Percentiles rank a stretch among this genome's conserved stretches.
phyloP scores from a whole-genome alignment of 2,888 invertebrate species.

The Plutella xylostella region DNA sequence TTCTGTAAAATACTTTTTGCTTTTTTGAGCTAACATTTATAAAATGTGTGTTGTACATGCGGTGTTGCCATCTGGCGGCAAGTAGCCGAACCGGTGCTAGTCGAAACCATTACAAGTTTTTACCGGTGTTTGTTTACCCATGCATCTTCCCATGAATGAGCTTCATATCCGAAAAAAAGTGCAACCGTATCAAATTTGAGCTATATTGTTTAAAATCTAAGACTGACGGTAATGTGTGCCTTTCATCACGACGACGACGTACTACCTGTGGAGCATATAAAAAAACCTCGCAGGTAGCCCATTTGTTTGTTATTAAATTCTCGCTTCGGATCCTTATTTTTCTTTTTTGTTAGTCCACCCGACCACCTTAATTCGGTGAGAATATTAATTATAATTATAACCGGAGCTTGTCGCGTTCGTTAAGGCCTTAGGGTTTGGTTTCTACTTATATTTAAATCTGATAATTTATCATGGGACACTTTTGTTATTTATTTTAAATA shows the following conservation, averaged over 20 bases:
- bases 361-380: slow-evolving; percentile 66
- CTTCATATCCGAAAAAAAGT: slow-evolving; percentile 46
- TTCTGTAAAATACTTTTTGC: slow-evolving; percentile 13
- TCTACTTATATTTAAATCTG: slow-evolving; percentile 56
- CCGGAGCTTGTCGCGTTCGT: slow-evolving; percentile 59
- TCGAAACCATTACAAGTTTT: neutral
- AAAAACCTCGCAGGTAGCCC: slow-evolving; percentile 69
- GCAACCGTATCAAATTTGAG: slow-evolving; percentile 61
- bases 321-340: slow-evolving; percentile 53
- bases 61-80: slow-evolving; percentile 47
- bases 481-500: slow-evolving; percentile 24
- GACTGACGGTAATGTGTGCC: slow-evolving; percentile 61
- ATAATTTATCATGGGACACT: slow-evolving; percentile 67
- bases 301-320: slow-evolving; percentile 71
- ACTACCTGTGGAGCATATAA: slow-evolving; percentile 64
- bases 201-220: slow-evolving; percentile 63
- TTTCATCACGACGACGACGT: slow-evolving; percentile 49
- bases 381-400: slow-evolving; percentile 71
- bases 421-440: slow-evolving; percentile 51
- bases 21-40: slow-evolving; percentile 8
- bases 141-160: slow-evolving; percentile 47
- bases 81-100: slow-evolving; percentile 29
- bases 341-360: slow-evolving; percentile 40
- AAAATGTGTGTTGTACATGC: slow-evolving; percentile 6
- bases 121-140: slow-evolving; percentile 36